Conservation (phyloP, 2,797 vertebrate species). For the Florisuga fusca region DNA sequence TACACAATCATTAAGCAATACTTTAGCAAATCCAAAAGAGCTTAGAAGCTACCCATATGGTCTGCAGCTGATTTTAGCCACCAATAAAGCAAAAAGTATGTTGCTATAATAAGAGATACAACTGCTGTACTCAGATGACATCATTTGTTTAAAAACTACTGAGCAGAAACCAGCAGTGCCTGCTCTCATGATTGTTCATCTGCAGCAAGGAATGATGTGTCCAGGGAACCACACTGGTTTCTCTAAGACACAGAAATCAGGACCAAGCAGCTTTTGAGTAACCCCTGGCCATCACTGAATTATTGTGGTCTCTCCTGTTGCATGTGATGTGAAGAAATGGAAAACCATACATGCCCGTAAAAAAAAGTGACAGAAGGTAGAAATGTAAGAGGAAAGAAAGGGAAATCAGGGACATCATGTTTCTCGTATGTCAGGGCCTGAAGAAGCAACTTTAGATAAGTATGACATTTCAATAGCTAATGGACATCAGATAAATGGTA, state of each 20-base stretch:
- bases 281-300: not conserved
- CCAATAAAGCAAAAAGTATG: not conserved
- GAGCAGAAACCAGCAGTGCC: not conserved
- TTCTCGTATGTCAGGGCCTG: not conserved
- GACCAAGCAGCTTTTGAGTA: not conserved
- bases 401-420: not conserved
- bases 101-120: conserved; percentile 4
- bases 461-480: not conserved
- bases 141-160: not conserved
- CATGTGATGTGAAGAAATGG: not conserved
- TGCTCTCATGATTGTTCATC: not conserved
- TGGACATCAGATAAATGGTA: not conserved
- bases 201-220: not conserved
- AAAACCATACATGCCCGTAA: not conserved
- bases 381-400: not conserved
- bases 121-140: conserved; percentile 24
- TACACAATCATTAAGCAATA: not conserved
- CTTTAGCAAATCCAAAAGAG: conserved; percentile 49
- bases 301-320: fast-evolving
- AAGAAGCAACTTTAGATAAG: not conserved
- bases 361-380: not conserved
- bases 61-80: conserved; percentile 43
- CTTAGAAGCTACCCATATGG: conserved; percentile 46
- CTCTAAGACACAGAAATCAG: not conserved
- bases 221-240: not conserved